Evolutionary conservation across 2,888 invertebrate genomes (phyloP).

Genomic region (Leptinotarsa haldemani): DNA sequence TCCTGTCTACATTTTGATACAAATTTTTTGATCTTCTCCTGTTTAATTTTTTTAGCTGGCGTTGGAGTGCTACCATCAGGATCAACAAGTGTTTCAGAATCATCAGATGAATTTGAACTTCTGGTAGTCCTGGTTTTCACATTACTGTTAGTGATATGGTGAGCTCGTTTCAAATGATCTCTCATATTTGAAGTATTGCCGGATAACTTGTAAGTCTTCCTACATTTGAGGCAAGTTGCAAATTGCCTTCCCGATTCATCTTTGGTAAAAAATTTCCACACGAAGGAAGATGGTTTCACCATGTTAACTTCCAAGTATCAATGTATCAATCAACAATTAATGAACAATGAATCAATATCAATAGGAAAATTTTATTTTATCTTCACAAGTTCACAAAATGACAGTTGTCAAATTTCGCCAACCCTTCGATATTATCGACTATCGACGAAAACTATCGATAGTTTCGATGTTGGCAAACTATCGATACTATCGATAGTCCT

Average conservation of each 20-base stretch:
- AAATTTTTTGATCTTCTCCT: conserved; percentile 18
- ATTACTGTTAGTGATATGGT: conserved; percentile 1
- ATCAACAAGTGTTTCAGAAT: conserved; percentile 1
- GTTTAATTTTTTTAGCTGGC: conserved; percentile 13
- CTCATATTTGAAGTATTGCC: conserved; percentile 26
- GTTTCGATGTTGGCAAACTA: conserved; percentile 10
- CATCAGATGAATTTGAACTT: background rate
- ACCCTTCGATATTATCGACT: conserved; percentile 6
- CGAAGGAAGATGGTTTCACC: background rate
- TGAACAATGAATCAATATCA: no score
- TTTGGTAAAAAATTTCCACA: background rate
- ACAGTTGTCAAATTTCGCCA: background rate
- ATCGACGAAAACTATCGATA: conserved; percentile 20
- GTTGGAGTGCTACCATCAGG: conserved; percentile 5
- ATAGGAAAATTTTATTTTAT: no score
- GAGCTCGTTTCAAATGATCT: conserved; percentile 30
- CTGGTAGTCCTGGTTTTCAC: background rate
- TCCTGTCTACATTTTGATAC: conserved; percentile 9
- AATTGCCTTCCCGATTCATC: conserved; percentile 5
- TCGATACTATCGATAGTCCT: no score
- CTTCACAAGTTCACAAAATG: background rate
- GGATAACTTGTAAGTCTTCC: conserved; percentile 19
- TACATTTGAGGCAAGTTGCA: conserved; percentile 27
- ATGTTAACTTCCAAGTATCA: background rate
- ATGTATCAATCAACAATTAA: no score